Base-by-base conservation (phyloP, 2,797 vertebrate species). In the Phaenicophaeus curvirostris region DNA sequence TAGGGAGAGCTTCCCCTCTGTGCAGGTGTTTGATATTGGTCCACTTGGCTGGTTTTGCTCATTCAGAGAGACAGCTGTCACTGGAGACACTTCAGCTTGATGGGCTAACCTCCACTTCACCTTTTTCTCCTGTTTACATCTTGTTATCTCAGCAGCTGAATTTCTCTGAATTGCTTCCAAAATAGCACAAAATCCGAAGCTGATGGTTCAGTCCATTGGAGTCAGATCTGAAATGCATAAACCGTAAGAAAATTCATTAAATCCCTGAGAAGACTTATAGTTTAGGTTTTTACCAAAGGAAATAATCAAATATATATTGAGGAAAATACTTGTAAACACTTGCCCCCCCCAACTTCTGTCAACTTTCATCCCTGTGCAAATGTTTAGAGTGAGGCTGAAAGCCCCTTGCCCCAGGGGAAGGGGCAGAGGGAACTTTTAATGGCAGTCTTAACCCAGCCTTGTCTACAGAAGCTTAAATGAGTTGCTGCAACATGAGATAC, bases 191-290 rank as follows among this genome's bases (percentile, higher is more conserved):
- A 48, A 51, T 5, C 54, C 37, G 31, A 33, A 76, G 42, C 30
- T 9, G 27, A 8, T 58, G 12, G 23, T 30, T 53, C 15, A n/a
- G 31, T 28, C 62, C 14, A 1, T 15, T n/a, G 35, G 27, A 33
- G 35, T 13, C 0, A 6, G 19, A 23, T 42, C 28, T 31, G 44
- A 59, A 59, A 20, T 4, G 16, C 30, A 6, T 0, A 11, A 37
- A 33, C 23, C 8, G 4, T 20, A 20, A 35, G 1, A 30, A 73
- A 67, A 35, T 14, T 35, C 54, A 3, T 3, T 25, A 19, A 59
- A 25, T 3, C 13, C 13, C 53, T 2, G 23, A n/a, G 39, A 30
- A 18, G 11, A 3, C 74, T 53, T 25, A 21, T 6, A 20, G 23
- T n/a, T 78, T 4, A 19, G 39, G 11, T n/a, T 69, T 67, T 68